A percentile compares a stretch with the other conserved stretches of the same genome.
phyloP scores from a whole-genome alignment of 2,888 invertebrate genomes.

The Trichopoda pennipes region DNA sequence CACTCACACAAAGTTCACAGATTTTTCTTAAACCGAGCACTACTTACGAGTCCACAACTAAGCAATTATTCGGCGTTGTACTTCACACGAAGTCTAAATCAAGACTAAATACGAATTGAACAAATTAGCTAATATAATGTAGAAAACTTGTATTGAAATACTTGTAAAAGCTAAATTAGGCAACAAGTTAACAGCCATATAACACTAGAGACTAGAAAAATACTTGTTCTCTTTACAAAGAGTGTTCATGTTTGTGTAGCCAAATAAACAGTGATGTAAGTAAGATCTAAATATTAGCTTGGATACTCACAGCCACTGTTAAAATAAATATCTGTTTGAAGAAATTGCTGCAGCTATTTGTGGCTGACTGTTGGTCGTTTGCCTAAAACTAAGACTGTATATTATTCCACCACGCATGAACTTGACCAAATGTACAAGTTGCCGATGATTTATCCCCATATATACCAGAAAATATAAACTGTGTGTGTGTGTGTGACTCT shows the following conservation, averaged over 20 bases:
- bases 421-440: constrained; percentile 77
- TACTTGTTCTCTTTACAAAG: constrained; percentile 43
- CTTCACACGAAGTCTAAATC: constrained; percentile 80
- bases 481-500: neutral
- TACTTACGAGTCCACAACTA: constrained; percentile 69
- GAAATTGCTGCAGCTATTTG: neutral
- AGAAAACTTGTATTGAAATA: constrained; percentile 68
- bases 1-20: constrained; percentile 42
- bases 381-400: constrained; percentile 18
- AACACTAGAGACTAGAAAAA: constrained; percentile 31
- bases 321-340: constrained; percentile 17
- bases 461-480: neutral
- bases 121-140: constrained; percentile 69
- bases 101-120: constrained; percentile 77
- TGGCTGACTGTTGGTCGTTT: constrained; percentile 25
- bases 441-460: constrained; percentile 70
- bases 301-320: constrained; percentile 11
- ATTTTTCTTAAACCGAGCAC: constrained; percentile 58
- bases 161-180: constrained; percentile 64
- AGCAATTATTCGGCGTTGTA: constrained; percentile 71
- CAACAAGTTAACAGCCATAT: constrained; percentile 48
- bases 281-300: constrained; percentile 3
- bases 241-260: neutral
- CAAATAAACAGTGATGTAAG: neutral
- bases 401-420: constrained; percentile 75